Base-by-base conservation (phyloP, 2,113 vertebrate species). In the Coregonus clupeaformis region DNA sequence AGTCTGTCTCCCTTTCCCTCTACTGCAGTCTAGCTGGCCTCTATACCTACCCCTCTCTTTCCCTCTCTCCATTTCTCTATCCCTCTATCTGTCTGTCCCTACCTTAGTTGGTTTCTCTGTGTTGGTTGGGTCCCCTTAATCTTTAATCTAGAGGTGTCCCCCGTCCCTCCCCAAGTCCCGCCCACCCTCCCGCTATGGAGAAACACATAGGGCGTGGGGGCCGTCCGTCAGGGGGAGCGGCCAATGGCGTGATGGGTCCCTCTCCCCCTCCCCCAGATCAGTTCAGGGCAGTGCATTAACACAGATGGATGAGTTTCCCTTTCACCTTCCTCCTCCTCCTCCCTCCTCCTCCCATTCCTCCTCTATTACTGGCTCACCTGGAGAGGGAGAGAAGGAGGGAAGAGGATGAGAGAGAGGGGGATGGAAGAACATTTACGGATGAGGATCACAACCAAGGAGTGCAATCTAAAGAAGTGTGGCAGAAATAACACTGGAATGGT, bases 271-370 rank as follows among this genome's bases (percentile, higher is more conserved):
- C 90, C 88, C 84, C 92, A 55, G 89, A 94, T 93, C 92, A 55
- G 89, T 94, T 93, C 94, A 94, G 95, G 95, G 93, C 94, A 93
- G 93, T 92, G 94, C 92, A 93, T 95, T 93, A 52, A 95, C 94
- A 94, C 90, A 94, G 94, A 93, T 94, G 91, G 93, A 94, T 88
- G 93, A 93, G 92, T 93, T 93, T 94, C 94, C 95, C 91, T 89
- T 93, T 91, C 93, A 94, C 93, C 94, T 94, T 94, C 93, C 89
- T 90, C 93, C 88, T 16, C 12, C 27, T 27, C 27, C 2, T 27
- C 2, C 27, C n/a, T 94, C 93, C 89, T 90, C 93, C 88, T 16
- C 12, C n/a, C n/a, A n/a, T 94, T 94, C 93, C 89, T 90, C 93
- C 88, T 16, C 12, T 16, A 52, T 14, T 89, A 92, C 91, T 94